Percentiles rank a stretch among this genome's conserved stretches.
phyloP scores from a whole-genome alignment of 2,888 invertebrate species.

The Polydrusus tereticollis region DNA sequence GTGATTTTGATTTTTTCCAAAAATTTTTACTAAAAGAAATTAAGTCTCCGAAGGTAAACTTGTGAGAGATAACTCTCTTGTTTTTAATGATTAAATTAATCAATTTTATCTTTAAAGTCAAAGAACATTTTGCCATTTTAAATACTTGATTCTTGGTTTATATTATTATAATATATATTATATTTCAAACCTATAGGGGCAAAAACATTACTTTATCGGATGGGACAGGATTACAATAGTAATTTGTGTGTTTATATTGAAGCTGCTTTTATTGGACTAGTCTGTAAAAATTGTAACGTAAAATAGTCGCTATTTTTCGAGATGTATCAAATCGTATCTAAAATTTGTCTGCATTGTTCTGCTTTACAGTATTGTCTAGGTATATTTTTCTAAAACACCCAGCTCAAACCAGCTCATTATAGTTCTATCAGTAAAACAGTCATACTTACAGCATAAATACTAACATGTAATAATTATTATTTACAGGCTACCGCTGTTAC shows the following conservation, averaged over 20 bases:
- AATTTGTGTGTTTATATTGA: not conserved
- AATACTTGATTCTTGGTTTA: not conserved
- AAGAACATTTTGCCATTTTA: not conserved
- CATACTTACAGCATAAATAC: conserved; percentile 27
- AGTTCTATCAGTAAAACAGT: conserved; percentile 52
- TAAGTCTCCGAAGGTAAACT: no score
- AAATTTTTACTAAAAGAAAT: no score
- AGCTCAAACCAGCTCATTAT: conserved; percentile 68
- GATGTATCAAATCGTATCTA: conserved; percentile 48
- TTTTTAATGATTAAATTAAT: no score
- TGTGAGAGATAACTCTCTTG: no score
- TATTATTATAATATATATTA: not conserved
- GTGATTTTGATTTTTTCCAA: no score
- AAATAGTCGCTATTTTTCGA: not conserved
- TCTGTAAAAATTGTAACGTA: not conserved
- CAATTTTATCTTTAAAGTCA: no score
- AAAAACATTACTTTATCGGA: not conserved
- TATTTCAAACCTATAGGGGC: not conserved
- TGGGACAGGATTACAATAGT: not conserved
- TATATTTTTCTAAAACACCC: conserved; percentile 64
- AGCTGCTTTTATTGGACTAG: not conserved
- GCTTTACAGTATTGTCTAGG: conserved; percentile 47
- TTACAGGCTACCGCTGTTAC: no score
- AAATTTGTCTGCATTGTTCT: conserved; percentile 55
- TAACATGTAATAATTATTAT: no score